Conservation (phyloP, 2,113 vertebrate species). For the Podarcis raffonei region DNA sequence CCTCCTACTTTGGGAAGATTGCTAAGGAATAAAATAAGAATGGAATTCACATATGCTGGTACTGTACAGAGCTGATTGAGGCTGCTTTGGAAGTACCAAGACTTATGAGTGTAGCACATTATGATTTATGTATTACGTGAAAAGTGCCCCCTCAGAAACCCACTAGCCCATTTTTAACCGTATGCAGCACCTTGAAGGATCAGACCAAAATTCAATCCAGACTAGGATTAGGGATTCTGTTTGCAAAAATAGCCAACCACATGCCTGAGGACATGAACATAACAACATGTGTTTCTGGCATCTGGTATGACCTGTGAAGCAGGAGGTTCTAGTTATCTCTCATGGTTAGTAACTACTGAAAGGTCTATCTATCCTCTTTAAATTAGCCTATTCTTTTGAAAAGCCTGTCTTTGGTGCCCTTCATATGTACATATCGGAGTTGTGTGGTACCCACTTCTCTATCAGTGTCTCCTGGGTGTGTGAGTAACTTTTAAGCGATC, state of each 20-base stretch:
- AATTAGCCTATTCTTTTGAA: background rate
- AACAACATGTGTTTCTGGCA: background rate
- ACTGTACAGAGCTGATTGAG: background rate
- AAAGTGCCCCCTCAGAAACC: background rate
- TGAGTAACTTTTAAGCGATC: too few species aligned
- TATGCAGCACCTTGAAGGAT: background rate
- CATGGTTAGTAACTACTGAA: background rate
- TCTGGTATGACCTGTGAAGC: background rate
- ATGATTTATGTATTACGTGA: background rate
- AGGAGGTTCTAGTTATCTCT: background rate
- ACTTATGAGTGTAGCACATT: too few species aligned
- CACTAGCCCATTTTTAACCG: background rate
- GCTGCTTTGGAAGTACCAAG: background rate
- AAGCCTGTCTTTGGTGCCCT: background rate
- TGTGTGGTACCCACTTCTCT: background rate
- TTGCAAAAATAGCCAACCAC: background rate
- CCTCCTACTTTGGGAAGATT: background rate
- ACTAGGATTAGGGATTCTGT: background rate
- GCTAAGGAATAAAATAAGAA: background rate
- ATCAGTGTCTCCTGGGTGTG: background rate
- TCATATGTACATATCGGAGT: background rate
- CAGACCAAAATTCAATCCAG: background rate
- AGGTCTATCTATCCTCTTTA: background rate
- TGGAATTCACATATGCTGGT: background rate
- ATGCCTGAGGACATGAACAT: background rate